phyloP scores from a whole-genome alignment of 2,113 vertebrate genomes.

The Tonatia bakeri region DNA sequence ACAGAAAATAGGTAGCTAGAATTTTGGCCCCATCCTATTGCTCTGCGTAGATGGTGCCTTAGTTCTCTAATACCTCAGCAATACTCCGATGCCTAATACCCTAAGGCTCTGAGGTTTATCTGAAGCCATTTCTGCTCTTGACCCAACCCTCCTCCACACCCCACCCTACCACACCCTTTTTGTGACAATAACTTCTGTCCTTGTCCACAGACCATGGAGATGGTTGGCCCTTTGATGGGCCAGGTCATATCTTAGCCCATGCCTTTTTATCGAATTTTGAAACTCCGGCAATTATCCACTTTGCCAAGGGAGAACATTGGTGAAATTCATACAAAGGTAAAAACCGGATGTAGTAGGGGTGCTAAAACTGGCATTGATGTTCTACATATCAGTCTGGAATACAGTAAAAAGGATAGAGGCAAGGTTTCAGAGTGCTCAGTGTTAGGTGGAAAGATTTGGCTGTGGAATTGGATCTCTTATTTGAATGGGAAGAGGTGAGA shows the following conservation, averaged over 20 bases:
- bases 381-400: not conserved
- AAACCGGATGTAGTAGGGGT: not conserved
- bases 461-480: not conserved
- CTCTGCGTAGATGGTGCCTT: not conserved
- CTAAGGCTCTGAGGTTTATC: not conserved
- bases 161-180: too few species aligned
- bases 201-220: not conserved
- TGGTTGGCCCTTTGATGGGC: not conserved
- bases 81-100: not conserved
- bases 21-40: not conserved
- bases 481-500: not conserved
- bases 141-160: too few species aligned
- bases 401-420: not conserved
- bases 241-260: not conserved
- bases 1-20: not conserved
- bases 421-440: not conserved
- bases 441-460: not conserved
- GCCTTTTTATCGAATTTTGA: not conserved
- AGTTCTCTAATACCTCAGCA: not conserved
- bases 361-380: not conserved
- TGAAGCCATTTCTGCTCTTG: not conserved
- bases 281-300: not conserved
- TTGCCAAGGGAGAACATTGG: slow-evolving; percentile 11
- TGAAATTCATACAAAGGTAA: not conserved
- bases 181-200: not conserved